Evolutionary conservation across 2,113 vertebrate species (phyloP).

Genomic region (Fregata magnificens): DNA sequence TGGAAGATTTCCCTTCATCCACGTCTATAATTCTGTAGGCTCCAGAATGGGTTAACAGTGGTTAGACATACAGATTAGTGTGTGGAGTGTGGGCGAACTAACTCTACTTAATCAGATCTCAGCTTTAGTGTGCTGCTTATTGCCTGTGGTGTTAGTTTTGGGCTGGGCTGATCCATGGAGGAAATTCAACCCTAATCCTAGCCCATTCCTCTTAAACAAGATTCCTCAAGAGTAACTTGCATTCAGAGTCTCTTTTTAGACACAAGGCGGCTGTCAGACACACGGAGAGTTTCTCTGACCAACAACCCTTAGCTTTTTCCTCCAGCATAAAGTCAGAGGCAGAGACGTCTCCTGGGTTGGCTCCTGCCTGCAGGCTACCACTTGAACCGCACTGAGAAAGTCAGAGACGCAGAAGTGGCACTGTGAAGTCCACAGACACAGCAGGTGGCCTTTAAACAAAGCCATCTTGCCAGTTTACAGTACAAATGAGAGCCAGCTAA

Average conservation of each 20-base stretch:
- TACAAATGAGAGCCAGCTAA: not conserved
- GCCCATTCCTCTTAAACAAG: not conserved
- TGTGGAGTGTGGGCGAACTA: not conserved
- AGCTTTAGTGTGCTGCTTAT: not conserved
- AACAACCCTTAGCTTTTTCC: not conserved
- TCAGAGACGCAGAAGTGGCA: not conserved
- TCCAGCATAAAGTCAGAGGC: not conserved
- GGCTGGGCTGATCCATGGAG: not conserved
- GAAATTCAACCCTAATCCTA: not conserved
- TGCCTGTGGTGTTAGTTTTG: not conserved
- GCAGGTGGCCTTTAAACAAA: not conserved
- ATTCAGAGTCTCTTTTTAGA: not conserved
- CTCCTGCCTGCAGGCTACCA: not conserved
- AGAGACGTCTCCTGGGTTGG: not conserved
- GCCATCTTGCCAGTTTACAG: not conserved
- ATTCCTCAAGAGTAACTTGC: not conserved
- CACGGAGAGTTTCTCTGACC: not conserved
- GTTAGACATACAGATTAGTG: not conserved
- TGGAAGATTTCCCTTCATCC: not conserved
- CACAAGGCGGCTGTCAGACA: not conserved
- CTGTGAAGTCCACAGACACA: not conserved
- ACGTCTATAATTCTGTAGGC: not conserved
- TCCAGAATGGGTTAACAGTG: not conserved
- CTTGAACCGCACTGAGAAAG: not conserved
- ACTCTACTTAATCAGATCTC: not conserved